These are phyloP conservation scores for Coenobita brevimanus DNA, from an alignment of 1,140 invertebrate species.

Conservation along the genomic window DNA sequence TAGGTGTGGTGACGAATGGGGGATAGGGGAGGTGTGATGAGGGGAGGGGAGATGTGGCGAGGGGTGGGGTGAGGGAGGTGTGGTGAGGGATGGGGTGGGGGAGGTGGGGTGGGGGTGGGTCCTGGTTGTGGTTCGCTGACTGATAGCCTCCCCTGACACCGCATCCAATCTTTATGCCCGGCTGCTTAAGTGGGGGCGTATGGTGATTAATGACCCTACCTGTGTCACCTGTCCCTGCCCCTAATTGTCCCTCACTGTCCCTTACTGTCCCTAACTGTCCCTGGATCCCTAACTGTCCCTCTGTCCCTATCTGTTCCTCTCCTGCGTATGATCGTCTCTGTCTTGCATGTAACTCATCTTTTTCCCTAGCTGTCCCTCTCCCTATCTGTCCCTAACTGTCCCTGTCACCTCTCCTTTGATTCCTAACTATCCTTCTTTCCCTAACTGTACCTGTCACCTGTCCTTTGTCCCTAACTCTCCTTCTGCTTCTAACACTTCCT, in stretches of 20 bases:
- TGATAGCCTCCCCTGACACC: background rate
- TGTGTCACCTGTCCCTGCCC: background rate
- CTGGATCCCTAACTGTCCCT: background rate
- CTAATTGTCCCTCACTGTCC: background rate
- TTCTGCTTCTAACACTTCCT: too few relatives aligned
- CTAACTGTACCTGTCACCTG: too few relatives aligned
- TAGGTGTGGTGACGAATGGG: background rate
- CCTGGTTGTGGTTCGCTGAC: background rate
- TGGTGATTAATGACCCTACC: conserved; percentile 8
- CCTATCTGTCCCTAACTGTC: too few relatives aligned
- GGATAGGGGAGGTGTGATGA: background rate
- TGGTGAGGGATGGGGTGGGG: background rate
- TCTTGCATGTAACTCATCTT: too few relatives aligned
- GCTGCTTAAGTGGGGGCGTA: conserved; percentile 19
- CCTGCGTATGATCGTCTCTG: too few relatives aligned
- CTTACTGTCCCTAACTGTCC: background rate
- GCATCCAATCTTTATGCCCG: conserved; percentile 13
- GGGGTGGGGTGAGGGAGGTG: background rate
- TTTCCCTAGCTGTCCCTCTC: too few relatives aligned
- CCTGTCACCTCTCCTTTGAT: too few relatives aligned
- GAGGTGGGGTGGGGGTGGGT: background rate
- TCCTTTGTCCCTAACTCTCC: too few relatives aligned
- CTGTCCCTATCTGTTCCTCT: too few relatives aligned
- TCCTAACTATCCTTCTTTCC: too few relatives aligned
- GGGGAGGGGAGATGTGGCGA: background rate